Evolutionary conservation across 2,113 vertebrate genomes (phyloP).

Genomic region (Thinocorus orbignyianus): DNA sequence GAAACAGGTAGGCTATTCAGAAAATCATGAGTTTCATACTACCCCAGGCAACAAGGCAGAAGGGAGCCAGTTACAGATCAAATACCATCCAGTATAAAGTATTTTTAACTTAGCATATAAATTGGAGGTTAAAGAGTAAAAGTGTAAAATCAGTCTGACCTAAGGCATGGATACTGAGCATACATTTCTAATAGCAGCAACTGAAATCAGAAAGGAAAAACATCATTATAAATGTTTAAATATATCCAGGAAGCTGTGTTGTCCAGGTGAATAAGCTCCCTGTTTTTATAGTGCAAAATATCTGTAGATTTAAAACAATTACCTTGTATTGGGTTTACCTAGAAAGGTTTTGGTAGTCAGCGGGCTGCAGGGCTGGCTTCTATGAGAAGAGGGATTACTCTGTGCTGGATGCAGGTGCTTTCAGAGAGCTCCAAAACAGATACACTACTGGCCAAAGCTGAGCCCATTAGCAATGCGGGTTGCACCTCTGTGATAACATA

Average conservation of each 20-base stretch:
- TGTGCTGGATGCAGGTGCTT: accelerated
- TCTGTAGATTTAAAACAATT: neutral
- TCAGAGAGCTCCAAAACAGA: neutral
- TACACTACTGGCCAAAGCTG: neutral
- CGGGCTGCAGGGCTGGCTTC: neutral
- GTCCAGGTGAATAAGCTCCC: neutral
- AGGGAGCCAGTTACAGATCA: neutral
- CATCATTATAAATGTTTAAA: neutral
- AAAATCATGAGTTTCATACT: neutral
- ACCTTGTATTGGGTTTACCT: neutral
- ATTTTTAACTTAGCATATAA: neutral
- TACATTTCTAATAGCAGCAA: neutral
- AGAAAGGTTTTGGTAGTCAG: neutral
- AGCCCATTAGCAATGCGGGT: too few species aligned
- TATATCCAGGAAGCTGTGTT: neutral
- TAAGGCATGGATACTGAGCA: neutral
- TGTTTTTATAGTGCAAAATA: neutral
- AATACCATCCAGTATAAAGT: neutral
- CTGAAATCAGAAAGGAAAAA: neutral
- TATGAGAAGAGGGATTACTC: neutral
- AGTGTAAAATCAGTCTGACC: neutral
- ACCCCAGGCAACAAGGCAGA: neutral
- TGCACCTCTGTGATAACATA: too few species aligned
- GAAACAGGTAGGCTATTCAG: neutral
- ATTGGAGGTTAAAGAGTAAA: neutral